Evolutionary conservation across 2,797 vertebrate species (phyloP), one percentile per base, ranked within the genome.

Genomic region (Eulemur coronatus): DNA sequence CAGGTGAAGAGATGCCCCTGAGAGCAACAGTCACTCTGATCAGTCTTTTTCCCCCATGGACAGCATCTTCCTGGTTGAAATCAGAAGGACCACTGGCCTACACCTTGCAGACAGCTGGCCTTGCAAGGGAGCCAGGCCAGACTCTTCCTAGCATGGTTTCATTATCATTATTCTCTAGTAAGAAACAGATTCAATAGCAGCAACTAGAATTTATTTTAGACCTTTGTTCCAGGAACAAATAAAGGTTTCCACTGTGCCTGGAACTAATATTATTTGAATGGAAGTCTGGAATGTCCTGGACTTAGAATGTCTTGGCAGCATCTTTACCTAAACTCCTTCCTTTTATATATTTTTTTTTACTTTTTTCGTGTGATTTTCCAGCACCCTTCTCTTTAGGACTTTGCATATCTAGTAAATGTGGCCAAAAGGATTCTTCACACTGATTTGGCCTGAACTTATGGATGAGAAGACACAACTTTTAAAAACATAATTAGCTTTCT

Each of bases 211-310:
- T 92, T 50, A 72, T 87, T 79, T 52, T 84, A 92, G 46, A 41
- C 11, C 57, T 89, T 84, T 84, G 63, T 95, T 91, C 55, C 33
- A 84, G 72, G 82, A 86, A 92, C 65, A 59, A 76, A n/a, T 73
- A 50, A 59, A 93, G 8, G 13, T 78, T 96, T 92, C 41, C 7
- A 46, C 57, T 95, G 78, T 80, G 28, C 59, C 50, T 84, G 61
- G 20, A 73, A 84, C 57, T 82, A 69, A 48, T 46, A 48, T 30
- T 92, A 70, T 84, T 87, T 50, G 9, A 95, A 59, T 41, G 20
- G 14, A 92, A 93, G 28, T 8, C 26, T 48, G 26, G 10, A 57
- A 18, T 61, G 13, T 59, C 55, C 33, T 91, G 17, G 55, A 65
- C 33, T 76, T 85, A 52, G n/a, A 59, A 86, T 70, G 1, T 95